Evolutionary conservation across 1,140 invertebrate genomes (phyloP), one percentile per base, ranked within the genome.

Genomic region (Hetaerina americana): DNA sequence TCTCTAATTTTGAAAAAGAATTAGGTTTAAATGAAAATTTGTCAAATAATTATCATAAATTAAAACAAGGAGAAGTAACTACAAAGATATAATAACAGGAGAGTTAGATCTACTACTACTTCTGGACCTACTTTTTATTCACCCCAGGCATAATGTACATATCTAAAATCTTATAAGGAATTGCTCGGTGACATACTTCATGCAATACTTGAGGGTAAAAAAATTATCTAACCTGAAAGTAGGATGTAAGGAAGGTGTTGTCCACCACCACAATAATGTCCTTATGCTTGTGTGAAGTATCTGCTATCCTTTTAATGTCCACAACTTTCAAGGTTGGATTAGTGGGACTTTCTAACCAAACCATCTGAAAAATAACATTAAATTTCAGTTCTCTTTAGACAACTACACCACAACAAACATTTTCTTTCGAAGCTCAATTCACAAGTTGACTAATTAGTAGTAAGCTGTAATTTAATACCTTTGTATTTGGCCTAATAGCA

Each of bases 341-440:
- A n/a, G 97, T 97, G 0, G 97, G 97, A 0, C 93, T 93, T 83
- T 99, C 98, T 69, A 99, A 82, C 96, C 97, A 99, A 25, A 99
- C 84, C 83, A 98, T 86, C 92, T 94, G 75, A 10, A 85, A 84
- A 72, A 77, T 72, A 76, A 76, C 74, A 66, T 29, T 70, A 70
- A 5, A 73, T 26, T 18, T 57, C 31, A 18, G n/a, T n/a, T n/a
- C n/a, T n/a, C n/a, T n/a, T n/a, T 22, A 57, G 49, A 12, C 49
- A 57, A 57, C 22, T 57, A 12, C 22, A 12, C n/a, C 22, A 22
- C 12, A 12, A 12, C 22, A 22, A 57, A 57, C 22, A 57, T 57
- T 57, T 57, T 57, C 49, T 57, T 12, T 26, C 66, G 26, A 28
- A 24, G n/a, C 15, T 10, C 40, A 2, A 57, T 57, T 57, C 22